phyloP scores from a whole-genome alignment of 2,888 invertebrate species.

The Dicyrtoma fusca region DNA sequence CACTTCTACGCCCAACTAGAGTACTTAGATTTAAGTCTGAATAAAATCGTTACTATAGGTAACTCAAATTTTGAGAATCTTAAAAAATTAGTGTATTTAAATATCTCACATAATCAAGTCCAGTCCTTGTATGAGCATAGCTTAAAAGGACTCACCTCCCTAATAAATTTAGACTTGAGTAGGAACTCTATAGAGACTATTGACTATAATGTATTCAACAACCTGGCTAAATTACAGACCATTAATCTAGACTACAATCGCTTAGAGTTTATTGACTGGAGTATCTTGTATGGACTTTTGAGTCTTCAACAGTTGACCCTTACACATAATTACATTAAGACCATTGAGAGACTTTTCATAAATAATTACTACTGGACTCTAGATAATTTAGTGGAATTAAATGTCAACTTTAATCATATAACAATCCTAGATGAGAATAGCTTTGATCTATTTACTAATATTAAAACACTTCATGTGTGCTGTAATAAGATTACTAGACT shows the following conservation, averaged over 20 bases:
- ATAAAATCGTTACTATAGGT: constrained; percentile 19
- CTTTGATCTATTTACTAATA: constrained; percentile 20
- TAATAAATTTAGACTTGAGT: constrained; percentile 16
- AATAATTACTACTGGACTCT: constrained; percentile 12
- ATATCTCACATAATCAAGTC: constrained; percentile 27
- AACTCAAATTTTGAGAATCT: constrained; percentile 28
- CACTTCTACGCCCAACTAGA: constrained; percentile 30
- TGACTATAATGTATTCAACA: constrained; percentile 9
- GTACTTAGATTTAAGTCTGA: constrained; percentile 31
- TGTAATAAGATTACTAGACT: constrained; percentile 15
- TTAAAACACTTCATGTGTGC: constrained; percentile 15
- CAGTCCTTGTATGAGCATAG: constrained; percentile 8
- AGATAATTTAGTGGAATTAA: constrained; percentile 1
- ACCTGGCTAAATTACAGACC: background rate
- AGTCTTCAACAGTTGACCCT: constrained; percentile 11
- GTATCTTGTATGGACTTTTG: background rate
- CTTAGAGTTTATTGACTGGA: background rate
- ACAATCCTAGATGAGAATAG: constrained; percentile 7
- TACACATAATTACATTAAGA: constrained; percentile 12
- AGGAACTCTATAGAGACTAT: constrained; percentile 12
- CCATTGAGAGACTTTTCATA: constrained; percentile 7
- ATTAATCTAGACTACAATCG: constrained; percentile 24
- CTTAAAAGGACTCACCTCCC: constrained; percentile 16
- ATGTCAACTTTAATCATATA: constrained; percentile 24
- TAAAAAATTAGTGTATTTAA: constrained; percentile 10